These are phyloP conservation scores for Thalassophryne amazonica DNA, from an alignment of 2,797 vertebrate genomes.

Conservation along the genomic window DNA sequence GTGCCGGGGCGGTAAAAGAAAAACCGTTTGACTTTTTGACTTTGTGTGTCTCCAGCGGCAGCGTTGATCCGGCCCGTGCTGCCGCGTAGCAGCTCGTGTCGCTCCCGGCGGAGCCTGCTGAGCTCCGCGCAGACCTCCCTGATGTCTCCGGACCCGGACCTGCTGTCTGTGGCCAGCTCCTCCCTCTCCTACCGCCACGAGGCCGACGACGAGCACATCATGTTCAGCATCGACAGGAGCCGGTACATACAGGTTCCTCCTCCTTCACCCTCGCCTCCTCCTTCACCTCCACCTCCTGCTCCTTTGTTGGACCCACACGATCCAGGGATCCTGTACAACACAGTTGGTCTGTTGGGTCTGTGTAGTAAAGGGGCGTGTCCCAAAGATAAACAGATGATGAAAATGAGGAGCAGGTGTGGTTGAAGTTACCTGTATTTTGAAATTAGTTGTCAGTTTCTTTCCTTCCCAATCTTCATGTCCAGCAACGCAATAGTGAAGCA, in stretches of 20 bases:
- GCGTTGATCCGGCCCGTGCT: conserved; percentile 84
- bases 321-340: no score
- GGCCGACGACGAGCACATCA: conserved; percentile 90
- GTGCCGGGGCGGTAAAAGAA: rapidly evolving
- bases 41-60: conserved; percentile 50
- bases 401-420: no score
- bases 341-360: no score
- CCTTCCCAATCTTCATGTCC: no score
- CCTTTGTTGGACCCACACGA: conserved; percentile 60
- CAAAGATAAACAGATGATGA: no score
- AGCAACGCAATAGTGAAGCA: no score
- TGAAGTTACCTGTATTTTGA: no score
- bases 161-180: conserved; percentile 92
- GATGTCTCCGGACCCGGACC: conserved; percentile 92
- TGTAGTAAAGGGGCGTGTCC: no score
- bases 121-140: conserved; percentile 83
- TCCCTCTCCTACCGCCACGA: conserved; percentile 89
- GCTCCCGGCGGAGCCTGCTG: conserved; percentile 88
- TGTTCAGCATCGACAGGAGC: conserved; percentile 92
- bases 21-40: not conserved
- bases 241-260: no score
- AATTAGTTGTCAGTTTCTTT: no score
- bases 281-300: no score
- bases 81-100: conserved; percentile 89
- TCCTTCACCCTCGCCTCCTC: no score